Evolutionary conservation across 2,113 vertebrate species (phyloP), one percentile per base, ranked within the genome.

Genomic region (Oryzias javanicus): DNA sequence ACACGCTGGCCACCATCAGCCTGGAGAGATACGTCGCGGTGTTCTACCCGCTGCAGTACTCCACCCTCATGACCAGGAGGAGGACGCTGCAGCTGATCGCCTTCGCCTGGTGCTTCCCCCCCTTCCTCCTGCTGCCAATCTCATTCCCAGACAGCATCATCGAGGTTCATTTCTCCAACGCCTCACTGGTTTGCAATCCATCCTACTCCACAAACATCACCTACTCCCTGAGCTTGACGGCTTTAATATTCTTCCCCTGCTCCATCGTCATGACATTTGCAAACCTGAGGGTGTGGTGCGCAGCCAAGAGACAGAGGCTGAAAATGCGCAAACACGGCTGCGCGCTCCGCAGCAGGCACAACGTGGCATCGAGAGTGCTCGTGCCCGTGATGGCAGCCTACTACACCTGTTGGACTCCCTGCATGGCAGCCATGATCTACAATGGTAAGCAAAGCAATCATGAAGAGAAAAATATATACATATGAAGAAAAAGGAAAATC

Each of bases 341-440:
- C 18, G 76, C 72, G 18, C 78, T 54, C 6, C 69, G 88, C 70
- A 80, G 55, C 42, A 81, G 89, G 8, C 89, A 81, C 55, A 84
- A 91, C 35, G 80, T 92, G 22, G 93, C 93, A 0, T 89, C 91
- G 18, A 88, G 91, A 4, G 90, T 94, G 22, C 81, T 94, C 0
- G 84, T 93, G 1, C 93, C 93, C 0, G 92, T 94, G 5, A 92
- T 94, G 86, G 76, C 90, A 1, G 93, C 89, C 0, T 94, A 93
- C 73, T 94, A 90, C 75, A 80, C 82, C n/a, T 94, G 93, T 42
- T 94, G 93, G 93, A 91, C 89, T 0, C 93, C 93, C 42, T 94
- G 93, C 78, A 92, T 94, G 73, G 83, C 83, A 6, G 86, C 88
- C 27, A 91, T 94, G 79, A 87, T 94, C 55, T 94, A 94, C 82